phyloP scores from a whole-genome alignment of 2,113 vertebrate species.

The Callipepla squamata region DNA sequence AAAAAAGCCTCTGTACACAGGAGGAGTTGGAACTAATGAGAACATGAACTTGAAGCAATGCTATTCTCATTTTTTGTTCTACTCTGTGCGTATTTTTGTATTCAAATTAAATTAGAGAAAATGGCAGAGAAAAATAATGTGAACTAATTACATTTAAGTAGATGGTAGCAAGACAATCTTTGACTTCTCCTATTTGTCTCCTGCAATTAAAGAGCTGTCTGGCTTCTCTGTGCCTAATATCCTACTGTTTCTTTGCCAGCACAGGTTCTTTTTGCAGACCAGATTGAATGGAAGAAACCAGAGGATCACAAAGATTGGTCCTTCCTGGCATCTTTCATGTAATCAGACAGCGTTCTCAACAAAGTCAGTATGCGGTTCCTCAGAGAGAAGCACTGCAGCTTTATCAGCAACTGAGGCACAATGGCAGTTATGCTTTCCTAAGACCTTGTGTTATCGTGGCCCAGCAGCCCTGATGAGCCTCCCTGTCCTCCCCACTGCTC shows the following conservation, averaged over 20 bases:
- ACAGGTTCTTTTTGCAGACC: not conserved
- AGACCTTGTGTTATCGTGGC: not conserved
- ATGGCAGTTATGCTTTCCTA: not conserved
- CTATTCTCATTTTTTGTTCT: slow-evolving; percentile 38
- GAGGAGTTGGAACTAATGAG: not conserved
- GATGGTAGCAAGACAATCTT: slow-evolving; percentile 14
- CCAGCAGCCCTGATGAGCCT: not conserved
- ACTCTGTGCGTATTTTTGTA: slow-evolving; percentile 1
- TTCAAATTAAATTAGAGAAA: slow-evolving; percentile 61
- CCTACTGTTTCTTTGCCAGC: slow-evolving; percentile 3
- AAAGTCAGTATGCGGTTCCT: not conserved
- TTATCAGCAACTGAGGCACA: not conserved
- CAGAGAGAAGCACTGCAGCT: not conserved
- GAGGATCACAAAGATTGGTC: not conserved
- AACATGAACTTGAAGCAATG: not conserved
- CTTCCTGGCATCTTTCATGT: not conserved
- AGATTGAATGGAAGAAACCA: not conserved
- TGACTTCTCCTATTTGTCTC: not conserved
- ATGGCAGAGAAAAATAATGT: slow-evolving; percentile 33
- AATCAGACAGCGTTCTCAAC: not conserved
- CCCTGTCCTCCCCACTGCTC: not conserved
- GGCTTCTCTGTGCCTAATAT: not conserved
- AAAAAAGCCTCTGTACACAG: not conserved
- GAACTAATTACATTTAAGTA: slow-evolving; percentile 59
- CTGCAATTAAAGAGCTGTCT: slow-evolving; percentile 38